Percentiles rank a stretch among this genome's conserved stretches.
phyloP scores from a whole-genome alignment of 1,140 invertebrate species.

The Pogonomyrmex barbatus region DNA sequence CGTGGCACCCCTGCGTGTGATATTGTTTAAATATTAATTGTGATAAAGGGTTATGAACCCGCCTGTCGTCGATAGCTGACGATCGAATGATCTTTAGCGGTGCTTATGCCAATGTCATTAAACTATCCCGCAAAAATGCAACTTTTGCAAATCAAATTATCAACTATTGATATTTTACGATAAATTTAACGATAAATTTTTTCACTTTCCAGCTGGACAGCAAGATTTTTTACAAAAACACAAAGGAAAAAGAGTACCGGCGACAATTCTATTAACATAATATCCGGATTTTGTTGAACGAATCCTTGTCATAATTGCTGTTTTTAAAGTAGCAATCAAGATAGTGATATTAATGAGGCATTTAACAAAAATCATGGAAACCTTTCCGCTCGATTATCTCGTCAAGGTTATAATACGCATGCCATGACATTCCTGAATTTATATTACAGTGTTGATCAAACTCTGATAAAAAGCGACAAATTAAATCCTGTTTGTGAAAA shows the following conservation, averaged over 20 bases:
- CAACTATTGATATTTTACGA: not conserved
- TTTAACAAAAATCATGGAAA: conserved; percentile 63
- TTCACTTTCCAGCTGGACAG: not conserved
- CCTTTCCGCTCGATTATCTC: conserved; percentile 57
- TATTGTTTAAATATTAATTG: conserved; percentile 32
- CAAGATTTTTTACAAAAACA: not conserved
- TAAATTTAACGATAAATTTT: not conserved
- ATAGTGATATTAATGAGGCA: conserved; percentile 30
- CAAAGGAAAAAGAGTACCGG: not conserved
- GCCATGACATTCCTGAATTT: conserved; percentile 56
- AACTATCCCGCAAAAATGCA: not conserved
- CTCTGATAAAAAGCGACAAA: conserved; percentile 23
- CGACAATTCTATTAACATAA: conserved; percentile 20
- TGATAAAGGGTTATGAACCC: conserved; percentile 69
- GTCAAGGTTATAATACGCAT: conserved; percentile 62
- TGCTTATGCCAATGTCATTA: not conserved
- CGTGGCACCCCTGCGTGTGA: conserved; percentile 72
- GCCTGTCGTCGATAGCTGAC: conserved; percentile 19
- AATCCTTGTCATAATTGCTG: not conserved
- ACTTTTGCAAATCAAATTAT: not conserved
- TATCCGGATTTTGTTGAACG: conserved; percentile 31
- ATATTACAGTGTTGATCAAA: conserved; percentile 52
- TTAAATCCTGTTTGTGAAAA: conserved; percentile 55
- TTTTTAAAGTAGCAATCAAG: not conserved
- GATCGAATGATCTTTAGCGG: not conserved